Conservation (phyloP, 2,797 vertebrate species). For the Aselliscus stoliczkanus region DNA sequence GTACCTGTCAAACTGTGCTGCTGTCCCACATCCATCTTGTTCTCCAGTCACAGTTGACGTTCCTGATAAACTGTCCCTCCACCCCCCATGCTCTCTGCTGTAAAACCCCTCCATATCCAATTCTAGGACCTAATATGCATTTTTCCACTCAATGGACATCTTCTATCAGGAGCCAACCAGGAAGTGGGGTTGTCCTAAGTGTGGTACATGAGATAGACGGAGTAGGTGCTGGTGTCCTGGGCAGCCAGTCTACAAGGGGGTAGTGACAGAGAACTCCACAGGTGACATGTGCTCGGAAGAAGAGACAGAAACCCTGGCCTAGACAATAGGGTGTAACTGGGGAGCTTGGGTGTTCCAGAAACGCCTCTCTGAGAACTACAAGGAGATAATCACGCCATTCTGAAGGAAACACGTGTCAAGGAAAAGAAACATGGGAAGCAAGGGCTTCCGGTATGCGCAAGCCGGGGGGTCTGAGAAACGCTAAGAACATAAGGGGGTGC, state of each 20-base stretch:
- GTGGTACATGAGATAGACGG: background rate
- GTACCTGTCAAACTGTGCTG: background rate
- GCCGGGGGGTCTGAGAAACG: background rate
- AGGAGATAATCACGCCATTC: background rate
- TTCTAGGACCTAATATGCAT: background rate
- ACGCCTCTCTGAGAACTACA: background rate
- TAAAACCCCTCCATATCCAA: background rate
- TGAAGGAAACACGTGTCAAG: background rate
- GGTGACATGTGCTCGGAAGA: background rate
- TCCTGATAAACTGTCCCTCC: background rate
- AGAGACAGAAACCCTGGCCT: background rate
- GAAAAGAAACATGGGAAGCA: background rate
- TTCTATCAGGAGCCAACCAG: background rate
- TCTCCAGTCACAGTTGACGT: background rate
- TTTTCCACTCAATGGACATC: background rate
- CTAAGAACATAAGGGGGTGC: background rate
- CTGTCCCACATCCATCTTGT: rapidly evolving
- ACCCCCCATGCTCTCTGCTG: background rate
- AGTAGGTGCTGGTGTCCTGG: background rate
- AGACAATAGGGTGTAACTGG: rapidly evolving
- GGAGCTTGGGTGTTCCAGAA: background rate
- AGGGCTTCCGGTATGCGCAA: background rate
- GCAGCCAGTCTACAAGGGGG: background rate
- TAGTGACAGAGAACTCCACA: background rate
- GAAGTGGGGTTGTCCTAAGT: background rate